Evolutionary conservation across 2,113 vertebrate genomes (phyloP), one percentile per base, ranked within the genome.

Genomic region (Trachemys scripta): DNA sequence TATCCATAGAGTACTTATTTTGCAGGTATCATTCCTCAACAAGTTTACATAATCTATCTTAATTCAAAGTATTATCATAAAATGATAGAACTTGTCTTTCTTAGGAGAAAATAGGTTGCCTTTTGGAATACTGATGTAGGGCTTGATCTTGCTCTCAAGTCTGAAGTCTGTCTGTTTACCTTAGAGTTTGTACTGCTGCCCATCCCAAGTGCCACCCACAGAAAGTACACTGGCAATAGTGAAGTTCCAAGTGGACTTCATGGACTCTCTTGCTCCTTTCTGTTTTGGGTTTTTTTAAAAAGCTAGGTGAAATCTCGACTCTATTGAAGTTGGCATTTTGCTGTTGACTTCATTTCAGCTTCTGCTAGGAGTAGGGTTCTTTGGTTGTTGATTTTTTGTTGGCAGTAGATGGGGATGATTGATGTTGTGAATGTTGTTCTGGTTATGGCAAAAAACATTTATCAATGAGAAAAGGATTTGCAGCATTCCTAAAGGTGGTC

Each of bases 1-100:
- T 94, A 53, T 92, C 75, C 19, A 95, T 81, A 92, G 31, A 87
- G 17, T 86, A 87, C 85, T 50, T 94, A 27, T 89, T 95, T 90
- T 50, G 45, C 96, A 97, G 69, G 16, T 82, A 90, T 89, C 90
- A 85, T 88, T 96, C 56, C n/a, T 88, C 94, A 90, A 84, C 65
- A 92, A 78, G 62, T 51, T 94, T 87, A 65, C 80, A 89, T 6
- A 54, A 94, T 45, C 5, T 84, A 92, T 82, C 93, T 93, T 92
- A 94, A 90, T 89, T 79, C 5, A 88, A 94, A 91, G 24, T 62
- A 54, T 49, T 85, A 35, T 20, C 42, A 90, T 24, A 90, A 59
- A 92, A 94, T 75, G 69, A 87, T 97, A 85, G 1, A 87, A 7
- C 2, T 42, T 59, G 38, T 62, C 82, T 92, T 92, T 91, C 45